A percentile compares a stretch with the other conserved stretches of the same genome.
Evolutionary conservation across 2,797 vertebrate species (phyloP).

Genomic region (Dryobates pubescens): DNA sequence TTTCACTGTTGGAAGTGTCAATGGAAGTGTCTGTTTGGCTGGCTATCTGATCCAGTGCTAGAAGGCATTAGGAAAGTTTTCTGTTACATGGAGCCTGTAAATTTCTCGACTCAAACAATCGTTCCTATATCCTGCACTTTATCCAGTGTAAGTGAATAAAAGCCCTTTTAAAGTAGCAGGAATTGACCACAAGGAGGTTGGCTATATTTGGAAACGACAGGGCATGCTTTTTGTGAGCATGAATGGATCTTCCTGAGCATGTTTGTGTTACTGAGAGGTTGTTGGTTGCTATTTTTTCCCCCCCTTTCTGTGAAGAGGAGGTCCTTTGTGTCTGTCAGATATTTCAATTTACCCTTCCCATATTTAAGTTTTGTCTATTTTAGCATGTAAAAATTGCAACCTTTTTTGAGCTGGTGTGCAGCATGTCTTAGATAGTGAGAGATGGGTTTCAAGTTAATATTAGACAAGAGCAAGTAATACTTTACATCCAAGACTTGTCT

Average conservation of each 20-base stretch:
- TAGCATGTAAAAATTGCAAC: not conserved
- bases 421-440: not conserved
- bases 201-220: slow-evolving; percentile 63
- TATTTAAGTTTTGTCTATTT: slow-evolving; percentile 29
- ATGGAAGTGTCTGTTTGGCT: slow-evolving; percentile 7
- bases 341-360: not conserved
- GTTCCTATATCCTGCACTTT: slow-evolving; percentile 45
- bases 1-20: slow-evolving; percentile 29
- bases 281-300: not conserved
- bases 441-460: not conserved
- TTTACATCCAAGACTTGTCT: not conserved
- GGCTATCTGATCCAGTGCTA: not conserved
- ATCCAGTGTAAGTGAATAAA: slow-evolving; percentile 50
- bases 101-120: slow-evolving; percentile 40
- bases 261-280: slow-evolving; percentile 54
- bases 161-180: slow-evolving; percentile 59
- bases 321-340: slow-evolving; percentile 46
- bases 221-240: slow-evolving; percentile 61
- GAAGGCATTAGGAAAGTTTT: slow-evolving; percentile 29
- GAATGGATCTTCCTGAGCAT: slow-evolving; percentile 71
- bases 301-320: slow-evolving; percentile 40
- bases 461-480: not conserved
- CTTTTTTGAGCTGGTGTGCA: not conserved
- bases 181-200: slow-evolving; percentile 50
- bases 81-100: slow-evolving; percentile 40